These are phyloP conservation scores for Brenthis daphne DNA, from an alignment of 2,888 invertebrate genomes.

Conservation along the genomic window DNA sequence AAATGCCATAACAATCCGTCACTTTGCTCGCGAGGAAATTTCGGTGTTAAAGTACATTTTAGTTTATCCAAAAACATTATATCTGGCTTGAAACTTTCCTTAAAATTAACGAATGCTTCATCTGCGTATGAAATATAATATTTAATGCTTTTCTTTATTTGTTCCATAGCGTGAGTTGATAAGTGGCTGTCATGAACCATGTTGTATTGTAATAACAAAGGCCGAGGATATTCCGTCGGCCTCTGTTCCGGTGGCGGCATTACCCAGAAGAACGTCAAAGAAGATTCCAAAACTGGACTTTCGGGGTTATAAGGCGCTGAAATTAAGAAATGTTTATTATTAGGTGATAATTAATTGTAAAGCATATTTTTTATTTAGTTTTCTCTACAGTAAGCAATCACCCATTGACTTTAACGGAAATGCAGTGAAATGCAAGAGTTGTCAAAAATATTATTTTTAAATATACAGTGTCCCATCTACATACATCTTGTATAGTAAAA, in stretches of 20 bases:
- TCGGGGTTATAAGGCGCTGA: slow-evolving; percentile 92
- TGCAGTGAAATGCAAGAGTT: too few relatives aligned
- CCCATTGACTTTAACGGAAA: too few relatives aligned
- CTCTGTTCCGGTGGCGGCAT: slow-evolving; percentile 97
- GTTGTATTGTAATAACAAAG: slow-evolving; percentile 94
- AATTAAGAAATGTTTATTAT: slow-evolving; percentile 47
- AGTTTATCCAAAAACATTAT: slow-evolving; percentile 92
- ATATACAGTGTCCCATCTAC: too few relatives aligned
- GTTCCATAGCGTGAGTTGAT: slow-evolving; percentile 90
- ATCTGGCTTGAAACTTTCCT: slow-evolving; percentile 85
- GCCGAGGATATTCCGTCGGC: slow-evolving; percentile 95
- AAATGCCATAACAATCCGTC: slow-evolving; percentile 91
- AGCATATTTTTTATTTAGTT: too few relatives aligned
- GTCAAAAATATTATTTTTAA: too few relatives aligned
- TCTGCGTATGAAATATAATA: slow-evolving; percentile 87
- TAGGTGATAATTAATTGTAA: too few relatives aligned
- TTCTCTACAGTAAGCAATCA: too few relatives aligned
- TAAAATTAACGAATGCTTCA: slow-evolving; percentile 72
- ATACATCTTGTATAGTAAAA: too few relatives aligned
- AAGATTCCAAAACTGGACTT: slow-evolving; percentile 90
- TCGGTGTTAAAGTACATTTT: slow-evolving; percentile 89
- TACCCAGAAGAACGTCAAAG: slow-evolving; percentile 95
- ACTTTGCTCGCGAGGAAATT: slow-evolving; percentile 90
- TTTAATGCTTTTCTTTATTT: slow-evolving; percentile 92
- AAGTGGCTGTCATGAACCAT: slow-evolving; percentile 91